A percentile compares a stretch with the other conserved stretches of the same genome.
Evolutionary conservation across 2,113 vertebrate genomes (phyloP).

Genomic region (Lontra canadensis): DNA sequence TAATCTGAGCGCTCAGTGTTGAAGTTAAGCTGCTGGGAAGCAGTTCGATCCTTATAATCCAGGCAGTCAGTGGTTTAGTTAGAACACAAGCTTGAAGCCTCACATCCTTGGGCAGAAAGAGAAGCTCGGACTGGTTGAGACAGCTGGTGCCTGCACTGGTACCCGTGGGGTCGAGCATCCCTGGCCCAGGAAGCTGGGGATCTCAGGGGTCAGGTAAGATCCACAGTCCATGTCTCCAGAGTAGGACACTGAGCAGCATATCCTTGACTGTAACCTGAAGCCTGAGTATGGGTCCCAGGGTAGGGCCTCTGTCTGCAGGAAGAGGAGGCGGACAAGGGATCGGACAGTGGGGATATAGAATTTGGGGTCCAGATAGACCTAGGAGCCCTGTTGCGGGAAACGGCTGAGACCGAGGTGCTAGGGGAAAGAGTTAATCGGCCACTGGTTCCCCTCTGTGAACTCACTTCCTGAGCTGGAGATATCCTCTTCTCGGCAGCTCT

Average conservation of each 20-base stretch:
- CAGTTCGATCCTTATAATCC: slow-evolving; percentile 99
- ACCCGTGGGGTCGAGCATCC: slow-evolving; percentile 95
- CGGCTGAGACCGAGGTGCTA: slow-evolving; percentile 91
- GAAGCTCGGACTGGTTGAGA: slow-evolving; percentile 97
- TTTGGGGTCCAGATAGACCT: slow-evolving; percentile 99
- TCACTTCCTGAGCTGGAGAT: slow-evolving; percentile 93
- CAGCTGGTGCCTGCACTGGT: slow-evolving; percentile 95
- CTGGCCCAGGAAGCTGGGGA: slow-evolving; percentile 94
- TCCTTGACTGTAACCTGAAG: slow-evolving; percentile 97
- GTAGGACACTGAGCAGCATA: slow-evolving; percentile 96
- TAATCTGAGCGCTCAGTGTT: slow-evolving; percentile 99
- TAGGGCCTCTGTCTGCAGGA: slow-evolving; percentile 99
- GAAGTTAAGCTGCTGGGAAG: slow-evolving; percentile 99
- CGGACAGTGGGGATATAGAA: slow-evolving; percentile 97
- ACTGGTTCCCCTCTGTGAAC: slow-evolving; percentile 95
- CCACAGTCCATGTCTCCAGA: slow-evolving; percentile 98
- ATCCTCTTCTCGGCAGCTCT: slow-evolving; percentile 96
- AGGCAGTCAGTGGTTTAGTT: slow-evolving; percentile 96
- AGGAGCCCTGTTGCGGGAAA: slow-evolving; percentile 92
- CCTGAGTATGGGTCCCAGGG: slow-evolving; percentile 97
- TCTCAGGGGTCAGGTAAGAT: slow-evolving; percentile 97
- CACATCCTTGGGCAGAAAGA: slow-evolving; percentile 95
- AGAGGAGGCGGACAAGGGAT: slow-evolving; percentile 95
- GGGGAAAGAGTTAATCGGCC: slow-evolving; percentile 95
- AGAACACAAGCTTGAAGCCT: slow-evolving; percentile 95